phyloP scores from a whole-genome alignment of 92 coral and sea anemone species.

The Isaurus tuberculatus region DNA sequence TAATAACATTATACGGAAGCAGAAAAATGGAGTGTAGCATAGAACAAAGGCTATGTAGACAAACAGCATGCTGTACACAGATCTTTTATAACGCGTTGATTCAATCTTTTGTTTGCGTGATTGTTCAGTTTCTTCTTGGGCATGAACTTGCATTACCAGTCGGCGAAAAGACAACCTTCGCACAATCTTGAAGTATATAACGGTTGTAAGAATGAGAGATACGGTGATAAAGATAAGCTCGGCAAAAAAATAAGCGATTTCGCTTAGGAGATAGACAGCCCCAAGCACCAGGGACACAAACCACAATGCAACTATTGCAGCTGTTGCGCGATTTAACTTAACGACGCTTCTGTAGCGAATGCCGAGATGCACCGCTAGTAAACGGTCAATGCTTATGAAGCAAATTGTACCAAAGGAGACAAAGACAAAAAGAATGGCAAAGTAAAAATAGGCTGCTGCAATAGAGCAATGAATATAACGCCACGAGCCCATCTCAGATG shows the following conservation, averaged over 20 bases:
- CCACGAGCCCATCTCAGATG: slow-evolving; percentile 20
- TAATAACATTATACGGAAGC: slow-evolving; percentile 28
- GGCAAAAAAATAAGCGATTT: slow-evolving; percentile 3
- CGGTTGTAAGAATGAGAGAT: slow-evolving; percentile 30
- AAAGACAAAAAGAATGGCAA: slow-evolving; percentile 23
- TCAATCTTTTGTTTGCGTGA: neutral
- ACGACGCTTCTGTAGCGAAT: slow-evolving; percentile 34
- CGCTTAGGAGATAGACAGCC: slow-evolving; percentile 19
- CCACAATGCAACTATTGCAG: slow-evolving; percentile 13
- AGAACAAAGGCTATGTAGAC: slow-evolving; percentile 33
- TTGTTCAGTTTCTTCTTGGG: neutral
- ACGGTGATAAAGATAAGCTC: slow-evolving; percentile 28
- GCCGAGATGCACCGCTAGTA: slow-evolving; percentile 32
- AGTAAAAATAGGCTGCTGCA: slow-evolving; percentile 12
- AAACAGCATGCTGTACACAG: slow-evolving; percentile 38
- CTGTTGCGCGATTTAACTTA: slow-evolving; percentile 4
- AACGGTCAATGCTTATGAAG: slow-evolving; percentile 32
- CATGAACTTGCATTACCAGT: slow-evolving; percentile 7
- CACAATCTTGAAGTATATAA: slow-evolving; percentile 9
- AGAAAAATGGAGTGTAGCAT: slow-evolving; percentile 28
- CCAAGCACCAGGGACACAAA: slow-evolving; percentile 5
- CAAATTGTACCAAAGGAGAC: slow-evolving; percentile 38
- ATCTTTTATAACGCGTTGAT: slow-evolving; percentile 3
- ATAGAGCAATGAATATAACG: slow-evolving; percentile 23
- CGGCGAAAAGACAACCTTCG: slow-evolving; percentile 23